These are phyloP conservation scores for Pentalonia nigronervosa DNA, from an alignment of 1,140 invertebrate species.

Conservation along the genomic window DNA sequence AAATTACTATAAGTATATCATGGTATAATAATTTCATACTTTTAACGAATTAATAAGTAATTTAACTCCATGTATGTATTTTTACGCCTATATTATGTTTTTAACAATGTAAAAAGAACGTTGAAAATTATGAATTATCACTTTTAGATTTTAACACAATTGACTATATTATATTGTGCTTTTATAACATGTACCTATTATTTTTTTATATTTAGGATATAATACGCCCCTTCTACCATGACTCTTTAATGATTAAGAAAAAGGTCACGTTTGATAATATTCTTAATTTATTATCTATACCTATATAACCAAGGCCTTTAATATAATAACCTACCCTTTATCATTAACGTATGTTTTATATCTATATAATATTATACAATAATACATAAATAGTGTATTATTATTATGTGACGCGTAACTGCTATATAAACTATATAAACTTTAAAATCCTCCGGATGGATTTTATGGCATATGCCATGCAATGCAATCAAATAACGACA, in stretches of 20 bases:
- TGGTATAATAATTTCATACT: neutral
- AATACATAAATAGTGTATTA: neutral
- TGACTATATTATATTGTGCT: neutral
- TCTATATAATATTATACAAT: neutral
- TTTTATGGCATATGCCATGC: neutral
- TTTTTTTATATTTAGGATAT: neutral
- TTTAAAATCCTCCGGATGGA: neutral
- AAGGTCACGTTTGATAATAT: conserved; percentile 12
- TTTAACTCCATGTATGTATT: neutral
- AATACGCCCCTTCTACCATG: neutral
- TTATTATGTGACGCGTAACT: neutral
- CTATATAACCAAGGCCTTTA: neutral
- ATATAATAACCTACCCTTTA: neutral
- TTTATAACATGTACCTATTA: neutral
- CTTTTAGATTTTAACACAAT: neutral
- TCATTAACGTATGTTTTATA: neutral
- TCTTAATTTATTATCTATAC: conserved; percentile 26
- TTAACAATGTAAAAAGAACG: neutral
- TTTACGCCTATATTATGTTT: neutral
- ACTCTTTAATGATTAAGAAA: neutral
- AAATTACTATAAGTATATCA: too few species aligned
- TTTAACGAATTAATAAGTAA: neutral
- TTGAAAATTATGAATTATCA: neutral
- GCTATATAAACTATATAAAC: neutral
- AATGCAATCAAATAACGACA: neutral